A percentile compares a stretch with the other conserved stretches of the same genome.
Conservation (phyloP, 2,797 vertebrate species). For the Decapterus maruadsi region DNA sequence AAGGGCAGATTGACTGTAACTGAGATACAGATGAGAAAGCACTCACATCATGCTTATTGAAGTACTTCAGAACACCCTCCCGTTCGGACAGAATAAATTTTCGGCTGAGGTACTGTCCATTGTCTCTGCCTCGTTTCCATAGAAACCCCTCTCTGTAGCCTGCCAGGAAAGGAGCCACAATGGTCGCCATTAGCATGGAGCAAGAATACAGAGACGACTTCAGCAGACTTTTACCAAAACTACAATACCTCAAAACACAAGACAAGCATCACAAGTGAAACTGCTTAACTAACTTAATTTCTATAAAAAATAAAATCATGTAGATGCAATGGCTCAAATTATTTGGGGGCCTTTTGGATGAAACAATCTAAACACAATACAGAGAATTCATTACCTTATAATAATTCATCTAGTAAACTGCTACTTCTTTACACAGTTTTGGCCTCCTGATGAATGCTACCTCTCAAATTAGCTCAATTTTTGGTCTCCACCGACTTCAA, state of each 20-base stretch:
- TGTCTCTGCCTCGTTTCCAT: conserved; percentile 97
- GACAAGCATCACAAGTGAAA: not conserved
- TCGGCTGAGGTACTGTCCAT: conserved; percentile 94
- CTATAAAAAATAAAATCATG: not conserved
- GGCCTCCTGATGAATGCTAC: no score
- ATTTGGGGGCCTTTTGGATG: not conserved
- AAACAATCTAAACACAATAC: not conserved
- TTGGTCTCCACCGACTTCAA: not conserved
- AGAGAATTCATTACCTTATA: not conserved
- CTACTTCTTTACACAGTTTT: no score
- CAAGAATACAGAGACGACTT: conserved; percentile 12
- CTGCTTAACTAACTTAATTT: not conserved
- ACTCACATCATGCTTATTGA: conserved; percentile 95
- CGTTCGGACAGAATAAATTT: conserved; percentile 96
- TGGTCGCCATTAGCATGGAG: conserved; percentile 14
- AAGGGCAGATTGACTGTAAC: not conserved
- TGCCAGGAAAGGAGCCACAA: conserved; percentile 67
- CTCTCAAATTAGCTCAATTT: not conserved
- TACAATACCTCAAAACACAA: not conserved
- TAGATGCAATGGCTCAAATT: not conserved
- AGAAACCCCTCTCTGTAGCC: conserved; percentile 97
- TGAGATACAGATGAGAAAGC: not conserved
- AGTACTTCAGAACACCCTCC: conserved; percentile 95
- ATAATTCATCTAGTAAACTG: no score
- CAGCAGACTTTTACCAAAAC: not conserved